Base-by-base conservation (phyloP, 2,888 invertebrate genomes). In the Deilephila porcellus region DNA sequence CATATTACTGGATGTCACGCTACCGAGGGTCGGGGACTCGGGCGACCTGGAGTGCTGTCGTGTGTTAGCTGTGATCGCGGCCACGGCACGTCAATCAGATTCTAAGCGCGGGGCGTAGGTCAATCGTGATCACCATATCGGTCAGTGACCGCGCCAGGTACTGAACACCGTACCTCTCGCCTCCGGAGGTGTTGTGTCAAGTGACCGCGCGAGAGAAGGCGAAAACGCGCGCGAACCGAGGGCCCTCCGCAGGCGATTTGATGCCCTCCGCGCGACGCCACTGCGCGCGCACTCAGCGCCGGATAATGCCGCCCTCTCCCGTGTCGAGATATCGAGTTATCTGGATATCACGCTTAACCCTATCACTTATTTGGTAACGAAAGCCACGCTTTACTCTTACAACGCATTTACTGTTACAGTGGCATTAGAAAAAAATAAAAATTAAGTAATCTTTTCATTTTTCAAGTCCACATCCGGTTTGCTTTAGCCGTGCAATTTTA, bases 201-300 rank as follows among this genome's bases (percentile, higher is more conserved):
- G 85, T 86, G 87, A 88, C 83, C 86, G 83, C 85, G 85, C 88
- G 87, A 81, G 85, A 86, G 86, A 87, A 85, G 81, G 81, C 83
- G 86, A 82, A 80, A 84, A 91, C 90, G 86, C 94, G 94, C 91
- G 93, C 93, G 91, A 85, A 85, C 87, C 87, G 91, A 82, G 80
- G 91, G 94, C 94, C 92, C 91, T 92, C 92, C 92, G 91, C 90
- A 90, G 90, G 90, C 94, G 92, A 89, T 93, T 91, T 94, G 93
- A 92, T 86, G 90, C 92, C 91, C 93, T 92, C 93, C 91, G 90
- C 92, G 85, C 90, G 90, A 90, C 92, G 91, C 91, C 84, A 81
- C 83, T 93, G 94, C 93, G 94, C 94, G 94, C 94, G 94, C 94
- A 93, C 80, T 82, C 81, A 84, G 86, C 82, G 83, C 83, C 80